Evolutionary conservation across 2,113 vertebrate species (phyloP).

Genomic region (Nettapus auritus): DNA sequence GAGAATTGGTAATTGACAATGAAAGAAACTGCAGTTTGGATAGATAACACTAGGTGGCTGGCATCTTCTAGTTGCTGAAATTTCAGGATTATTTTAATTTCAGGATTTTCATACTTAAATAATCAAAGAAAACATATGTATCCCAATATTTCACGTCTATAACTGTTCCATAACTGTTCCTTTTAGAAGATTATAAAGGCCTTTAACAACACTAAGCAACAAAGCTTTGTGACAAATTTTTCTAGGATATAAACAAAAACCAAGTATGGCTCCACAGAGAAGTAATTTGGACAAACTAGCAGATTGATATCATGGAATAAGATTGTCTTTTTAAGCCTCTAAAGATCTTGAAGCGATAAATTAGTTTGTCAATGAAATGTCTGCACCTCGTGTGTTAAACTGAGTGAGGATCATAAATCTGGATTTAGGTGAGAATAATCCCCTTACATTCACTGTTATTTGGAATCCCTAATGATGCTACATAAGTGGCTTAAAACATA

Average conservation of each 20-base stretch:
- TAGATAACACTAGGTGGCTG: not conserved
- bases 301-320: not conserved
- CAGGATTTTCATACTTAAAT: not conserved
- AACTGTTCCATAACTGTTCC: no score
- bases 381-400: not conserved
- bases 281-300: slow-evolving; percentile 32
- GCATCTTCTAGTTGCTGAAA: not conserved
- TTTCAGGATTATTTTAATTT: not conserved
- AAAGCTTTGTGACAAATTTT: slow-evolving; percentile 5
- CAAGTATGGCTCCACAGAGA: not conserved
- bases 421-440: not conserved
- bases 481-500: not conserved
- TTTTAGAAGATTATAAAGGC: not conserved
- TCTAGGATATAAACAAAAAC: not conserved
- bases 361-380: slow-evolving; percentile 9
- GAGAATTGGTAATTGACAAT: not conserved
- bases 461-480: not conserved
- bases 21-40: not conserved
- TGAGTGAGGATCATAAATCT: slow-evolving; percentile 17
- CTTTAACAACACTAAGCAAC: not conserved
- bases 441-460: not conserved
- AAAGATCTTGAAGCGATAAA: slow-evolving; percentile 24
- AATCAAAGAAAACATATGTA: not conserved
- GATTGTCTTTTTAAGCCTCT: not conserved
- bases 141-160: not conserved